A percentile compares a stretch with the other conserved stretches of the same genome.
Conservation (phyloP, 2,113 vertebrate species). For the Vanacampus margaritifer region DNA sequence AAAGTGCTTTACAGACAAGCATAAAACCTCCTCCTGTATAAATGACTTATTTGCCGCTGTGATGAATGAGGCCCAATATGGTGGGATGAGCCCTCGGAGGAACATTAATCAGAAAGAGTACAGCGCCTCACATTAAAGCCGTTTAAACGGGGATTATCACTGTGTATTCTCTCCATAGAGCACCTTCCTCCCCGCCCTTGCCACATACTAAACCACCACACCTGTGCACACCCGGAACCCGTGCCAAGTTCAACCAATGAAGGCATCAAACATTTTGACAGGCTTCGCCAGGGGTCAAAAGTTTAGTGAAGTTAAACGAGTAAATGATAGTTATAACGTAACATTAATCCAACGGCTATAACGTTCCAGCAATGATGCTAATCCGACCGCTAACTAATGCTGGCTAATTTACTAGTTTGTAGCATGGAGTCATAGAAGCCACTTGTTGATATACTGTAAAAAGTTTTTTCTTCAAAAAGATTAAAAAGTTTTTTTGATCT, state of each 20-base stretch:
- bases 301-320: no score
- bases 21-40: conserved; percentile 1
- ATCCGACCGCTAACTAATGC: no score
- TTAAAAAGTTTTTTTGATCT: no score
- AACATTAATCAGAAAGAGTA: conserved; percentile 4
- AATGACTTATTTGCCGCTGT: conserved; percentile 7
- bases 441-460: no score
- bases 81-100: neutral
- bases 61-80: conserved; percentile 10
- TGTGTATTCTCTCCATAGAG: neutral
- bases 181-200: neutral
- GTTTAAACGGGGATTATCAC: neutral
- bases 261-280: neutral
- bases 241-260: neutral
- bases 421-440: no score
- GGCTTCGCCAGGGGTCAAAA: neutral
- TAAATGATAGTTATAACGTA: no score
- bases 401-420: no score
- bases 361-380: no score
- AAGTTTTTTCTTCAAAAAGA: no score
- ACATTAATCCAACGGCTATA: no score
- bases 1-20: conserved; percentile 2
- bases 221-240: neutral
- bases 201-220: neutral
- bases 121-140: conserved; percentile 5